Percentiles rank a stretch among this genome's conserved stretches.
phyloP scores from a whole-genome alignment of 2,888 invertebrate species.

The Aphrophora alni region DNA sequence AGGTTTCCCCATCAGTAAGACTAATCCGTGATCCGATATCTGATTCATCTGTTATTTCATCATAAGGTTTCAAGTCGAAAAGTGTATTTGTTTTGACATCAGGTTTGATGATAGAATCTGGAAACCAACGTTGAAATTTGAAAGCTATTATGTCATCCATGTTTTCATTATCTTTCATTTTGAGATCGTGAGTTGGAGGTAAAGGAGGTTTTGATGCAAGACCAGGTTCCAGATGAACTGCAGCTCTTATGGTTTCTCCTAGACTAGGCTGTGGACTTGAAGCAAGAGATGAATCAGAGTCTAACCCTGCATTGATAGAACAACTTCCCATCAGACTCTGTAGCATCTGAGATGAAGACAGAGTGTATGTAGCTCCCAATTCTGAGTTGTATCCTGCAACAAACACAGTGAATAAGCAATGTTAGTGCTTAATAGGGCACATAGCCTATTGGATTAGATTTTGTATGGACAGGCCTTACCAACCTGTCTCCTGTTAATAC shows the following conservation, averaged over 20 bases:
- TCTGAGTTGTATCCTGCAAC: conserved; percentile 35
- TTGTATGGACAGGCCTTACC: no score
- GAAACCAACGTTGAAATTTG: conserved; percentile 54
- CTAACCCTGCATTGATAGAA: conserved; percentile 45
- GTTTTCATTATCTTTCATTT: conserved; percentile 10
- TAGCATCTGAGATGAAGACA: conserved; percentile 44
- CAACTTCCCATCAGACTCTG: conserved; percentile 44
- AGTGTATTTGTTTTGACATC: background rate
- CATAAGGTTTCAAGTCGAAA: background rate
- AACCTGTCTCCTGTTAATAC: no score
- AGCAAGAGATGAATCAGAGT: conserved; percentile 46
- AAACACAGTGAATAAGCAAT: no score
- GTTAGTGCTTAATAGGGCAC: no score
- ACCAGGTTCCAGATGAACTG: conserved; percentile 49
- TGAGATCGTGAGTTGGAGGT: conserved; percentile 44
- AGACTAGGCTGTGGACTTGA: conserved; percentile 45
- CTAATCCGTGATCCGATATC: conserved; percentile 12
- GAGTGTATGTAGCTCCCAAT: conserved; percentile 42
- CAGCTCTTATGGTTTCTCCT: conserved; percentile 26
- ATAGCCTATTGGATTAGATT: no score
- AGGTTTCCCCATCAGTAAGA: conserved; percentile 10
- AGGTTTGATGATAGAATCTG: conserved; percentile 46
- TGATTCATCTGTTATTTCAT: conserved; percentile 18
- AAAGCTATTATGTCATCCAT: conserved; percentile 51
- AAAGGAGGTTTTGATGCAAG: conserved; percentile 51